These are phyloP conservation scores for Vulpes ferrilata DNA, from an alignment of 2,113 vertebrate species.

Conservation along the genomic window DNA sequence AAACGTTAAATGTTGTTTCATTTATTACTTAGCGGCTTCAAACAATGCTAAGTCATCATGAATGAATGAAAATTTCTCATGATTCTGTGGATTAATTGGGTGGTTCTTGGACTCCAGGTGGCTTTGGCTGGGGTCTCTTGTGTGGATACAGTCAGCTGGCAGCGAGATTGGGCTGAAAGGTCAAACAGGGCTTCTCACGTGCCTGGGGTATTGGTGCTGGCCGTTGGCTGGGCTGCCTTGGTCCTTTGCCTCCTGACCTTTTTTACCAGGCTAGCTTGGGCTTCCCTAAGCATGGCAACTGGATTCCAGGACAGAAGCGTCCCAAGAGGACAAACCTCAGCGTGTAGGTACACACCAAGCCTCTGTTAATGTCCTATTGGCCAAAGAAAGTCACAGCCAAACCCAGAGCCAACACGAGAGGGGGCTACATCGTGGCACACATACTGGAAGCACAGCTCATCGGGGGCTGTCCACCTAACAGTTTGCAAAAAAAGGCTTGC, in stretches of 20 bases:
- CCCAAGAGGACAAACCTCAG: not conserved
- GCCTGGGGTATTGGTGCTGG: not conserved
- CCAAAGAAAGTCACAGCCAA: conserved; percentile 2
- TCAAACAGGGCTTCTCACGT: not conserved
- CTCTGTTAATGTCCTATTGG: not conserved
- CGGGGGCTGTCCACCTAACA: not conserved
- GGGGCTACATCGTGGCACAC: not conserved
- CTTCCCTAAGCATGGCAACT: not conserved
- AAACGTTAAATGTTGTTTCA: not conserved
- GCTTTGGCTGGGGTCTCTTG: not conserved
- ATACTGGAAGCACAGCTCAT: not conserved
- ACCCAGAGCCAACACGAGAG: not conserved
- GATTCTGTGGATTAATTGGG: not conserved
- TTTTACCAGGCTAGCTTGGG: not conserved
- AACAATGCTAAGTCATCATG: not conserved
- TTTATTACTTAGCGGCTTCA: not conserved
- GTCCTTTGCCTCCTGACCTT: not conserved
- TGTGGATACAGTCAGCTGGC: not conserved
- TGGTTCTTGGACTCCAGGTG: not conserved
- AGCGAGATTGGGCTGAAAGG: not conserved
- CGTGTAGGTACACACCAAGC: not conserved
- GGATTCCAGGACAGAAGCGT: not conserved
- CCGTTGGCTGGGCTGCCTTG: not conserved
- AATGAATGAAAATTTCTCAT: not conserved
- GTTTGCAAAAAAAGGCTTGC: not conserved